Evolutionary conservation across 1,140 invertebrate genomes (phyloP), one percentile per base, ranked within the genome.

Genomic region (Trichomalopsis sarcophagae): DNA sequence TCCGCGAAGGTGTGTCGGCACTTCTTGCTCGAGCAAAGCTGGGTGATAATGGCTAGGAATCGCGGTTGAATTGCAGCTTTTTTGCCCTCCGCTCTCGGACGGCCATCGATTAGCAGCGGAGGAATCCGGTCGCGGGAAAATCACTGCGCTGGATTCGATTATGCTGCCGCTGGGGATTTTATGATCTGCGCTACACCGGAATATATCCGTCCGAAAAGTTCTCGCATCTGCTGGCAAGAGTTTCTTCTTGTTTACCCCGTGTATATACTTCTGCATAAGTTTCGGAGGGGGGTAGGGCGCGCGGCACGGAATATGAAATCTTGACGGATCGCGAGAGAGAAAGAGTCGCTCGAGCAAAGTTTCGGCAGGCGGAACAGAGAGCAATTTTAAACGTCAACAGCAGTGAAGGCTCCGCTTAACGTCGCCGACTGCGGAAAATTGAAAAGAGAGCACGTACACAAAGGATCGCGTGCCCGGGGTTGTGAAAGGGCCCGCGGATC

Each of bases 361-460:
- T 74, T 47, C 13, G 23, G 66, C 27, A 82, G 17, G 33, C 33
- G 27, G 44, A 55, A 50, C 9, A 30, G 40, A 55, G 68, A 74
- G 68, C 44, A 82, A 82, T 82, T 74, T 75, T 74, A 82, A 82
- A 82, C 23, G 69, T 82, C 69, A 74, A 82, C 44, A 33, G 23
- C n/a, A 50, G 68, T 30, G 36, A 55, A 47, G 44, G 23, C 7
- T 44, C 27, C 30, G 30, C 3, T 68, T 14, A 68, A 68, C 17
- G 17, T 40, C 27, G 5, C 17, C 50, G 50, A 17, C 50, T 55
- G 1, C 17, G 21, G 40, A 17, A 71, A 17, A 75, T n/a, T n/a
- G 73, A 33, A 40, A 75, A 75, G 73, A n/a, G 73, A 36, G 6
- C 13, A 40, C 33, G 14, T 4, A 9, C 33, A 10, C 30, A 40